phyloP scores from a whole-genome alignment of 2,113 vertebrate species.

The Nannobrachium achirus region DNA sequence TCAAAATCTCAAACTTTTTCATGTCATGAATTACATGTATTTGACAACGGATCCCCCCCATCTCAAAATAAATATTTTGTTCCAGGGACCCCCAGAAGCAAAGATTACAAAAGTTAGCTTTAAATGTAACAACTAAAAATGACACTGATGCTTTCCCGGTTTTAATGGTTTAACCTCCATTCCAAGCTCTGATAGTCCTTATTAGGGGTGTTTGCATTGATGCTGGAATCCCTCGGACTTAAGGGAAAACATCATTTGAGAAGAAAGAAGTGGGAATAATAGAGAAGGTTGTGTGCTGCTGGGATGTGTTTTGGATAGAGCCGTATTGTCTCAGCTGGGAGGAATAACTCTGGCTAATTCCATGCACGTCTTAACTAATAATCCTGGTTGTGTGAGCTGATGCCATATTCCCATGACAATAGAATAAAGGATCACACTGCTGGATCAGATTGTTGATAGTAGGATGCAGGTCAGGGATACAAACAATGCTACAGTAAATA shows the following conservation, averaged over 20 bases:
- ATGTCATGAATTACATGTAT: too few species aligned
- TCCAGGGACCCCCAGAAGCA: too few species aligned
- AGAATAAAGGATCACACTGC: background rate
- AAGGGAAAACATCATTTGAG: conserved; percentile 60
- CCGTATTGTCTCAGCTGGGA: conserved; percentile 74
- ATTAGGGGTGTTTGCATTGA: conserved; percentile 56
- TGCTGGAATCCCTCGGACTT: conserved; percentile 47
- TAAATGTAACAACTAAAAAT: too few species aligned
- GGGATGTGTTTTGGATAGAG: conserved; percentile 45
- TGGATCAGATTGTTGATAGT: background rate
- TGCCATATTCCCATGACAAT: background rate
- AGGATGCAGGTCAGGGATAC: background rate
- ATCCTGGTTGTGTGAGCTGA: conserved; percentile 22
- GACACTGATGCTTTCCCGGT: too few species aligned
- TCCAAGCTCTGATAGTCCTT: conserved; percentile 43
- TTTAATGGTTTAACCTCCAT: too few species aligned
- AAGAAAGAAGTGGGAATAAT: conserved; percentile 43
- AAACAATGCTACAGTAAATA: too few species aligned
- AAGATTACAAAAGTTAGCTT: too few species aligned
- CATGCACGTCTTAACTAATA: conserved; percentile 4
- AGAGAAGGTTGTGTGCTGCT: conserved; percentile 36
- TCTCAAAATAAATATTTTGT: too few species aligned
- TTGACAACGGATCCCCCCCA: too few species aligned
- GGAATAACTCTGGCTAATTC: conserved; percentile 33
- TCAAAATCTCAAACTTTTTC: too few species aligned